A percentile compares a stretch with the other conserved stretches of the same genome.
Conservation (phyloP, 2,113 vertebrate species). For the Ibidorhyncha struthersii region DNA sequence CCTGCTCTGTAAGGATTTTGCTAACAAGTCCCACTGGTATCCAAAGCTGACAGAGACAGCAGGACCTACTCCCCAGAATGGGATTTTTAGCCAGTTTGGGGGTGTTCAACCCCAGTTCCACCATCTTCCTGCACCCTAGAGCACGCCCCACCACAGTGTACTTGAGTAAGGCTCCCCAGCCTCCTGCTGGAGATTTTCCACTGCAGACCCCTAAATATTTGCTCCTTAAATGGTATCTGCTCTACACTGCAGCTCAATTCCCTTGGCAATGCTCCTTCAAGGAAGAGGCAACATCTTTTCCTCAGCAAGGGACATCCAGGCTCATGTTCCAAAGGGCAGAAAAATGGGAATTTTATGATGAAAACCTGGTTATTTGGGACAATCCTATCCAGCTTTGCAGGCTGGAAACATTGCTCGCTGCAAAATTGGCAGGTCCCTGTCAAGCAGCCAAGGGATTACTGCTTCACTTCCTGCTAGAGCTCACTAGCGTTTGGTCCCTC, state of each 20-base stretch:
- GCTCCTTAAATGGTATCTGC: not conserved
- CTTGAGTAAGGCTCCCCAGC: not conserved
- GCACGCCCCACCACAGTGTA: too few relatives aligned
- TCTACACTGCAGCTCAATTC: not conserved
- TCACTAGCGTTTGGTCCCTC: not conserved
- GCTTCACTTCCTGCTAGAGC: not conserved
- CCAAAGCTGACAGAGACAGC: not conserved
- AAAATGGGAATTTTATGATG: not conserved
- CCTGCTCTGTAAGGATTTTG: not conserved
- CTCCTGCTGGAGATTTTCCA: not conserved
- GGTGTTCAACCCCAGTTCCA: not conserved
- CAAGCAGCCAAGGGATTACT: slow-evolving; percentile 25
- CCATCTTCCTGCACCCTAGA: not conserved
- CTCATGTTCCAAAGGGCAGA: not conserved
- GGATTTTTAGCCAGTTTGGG: not conserved
- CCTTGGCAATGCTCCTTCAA: not conserved
- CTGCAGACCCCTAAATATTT: not conserved
- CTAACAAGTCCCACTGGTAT: not conserved
- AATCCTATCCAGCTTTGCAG: not conserved
- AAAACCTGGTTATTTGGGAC: not conserved
- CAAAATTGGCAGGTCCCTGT: slow-evolving; percentile 3
- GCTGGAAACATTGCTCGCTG: not conserved
- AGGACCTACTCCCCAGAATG: not conserved
- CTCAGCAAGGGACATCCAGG: not conserved
- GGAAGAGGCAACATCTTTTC: not conserved